A percentile compares a stretch with the other conserved stretches of the same genome.
Evolutionary conservation across 2,113 vertebrate species (phyloP).

Genomic region (Paralichthys olivaceus): DNA sequence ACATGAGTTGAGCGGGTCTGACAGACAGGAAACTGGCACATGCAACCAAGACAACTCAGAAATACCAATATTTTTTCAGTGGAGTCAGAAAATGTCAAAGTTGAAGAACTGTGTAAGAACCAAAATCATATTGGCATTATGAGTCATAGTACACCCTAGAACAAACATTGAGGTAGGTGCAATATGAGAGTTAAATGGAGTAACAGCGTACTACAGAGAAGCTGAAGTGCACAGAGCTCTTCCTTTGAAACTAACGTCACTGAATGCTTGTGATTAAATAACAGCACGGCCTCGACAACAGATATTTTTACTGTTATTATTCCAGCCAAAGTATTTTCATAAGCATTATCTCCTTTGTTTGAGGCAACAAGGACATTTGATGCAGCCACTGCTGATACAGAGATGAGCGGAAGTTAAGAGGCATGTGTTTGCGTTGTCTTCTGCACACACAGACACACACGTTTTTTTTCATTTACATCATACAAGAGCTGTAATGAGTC

Average conservation of each 20-base stretch:
- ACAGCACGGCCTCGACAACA: background rate
- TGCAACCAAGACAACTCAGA: conserved; percentile 22
- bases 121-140: conserved; percentile 71
- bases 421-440: background rate
- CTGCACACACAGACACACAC: background rate
- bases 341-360: conserved; percentile 4
- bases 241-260: conserved; percentile 43
- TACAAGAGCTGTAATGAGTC: background rate
- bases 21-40: conserved; percentile 41
- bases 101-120: conserved; percentile 51
- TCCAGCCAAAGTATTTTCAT: conserved; percentile 7
- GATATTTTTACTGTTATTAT: conserved; percentile 16
- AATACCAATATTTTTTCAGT: conserved; percentile 17
- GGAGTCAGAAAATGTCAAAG: conserved; percentile 30
- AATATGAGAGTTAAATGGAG: conserved; percentile 59
- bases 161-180: conserved; percentile 62
- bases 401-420: conserved; percentile 32
- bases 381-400: conserved; percentile 4
- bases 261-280: conserved; percentile 6
- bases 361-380: conserved; percentile 4
- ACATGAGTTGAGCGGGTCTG: conserved; percentile 7
- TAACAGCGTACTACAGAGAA: conserved; percentile 20
- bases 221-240: conserved; percentile 29
- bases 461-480: background rate
- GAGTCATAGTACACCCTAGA: conserved; percentile 66